Base-by-base conservation (phyloP, 2,113 vertebrate species). In the Eupsittula cactorum region DNA sequence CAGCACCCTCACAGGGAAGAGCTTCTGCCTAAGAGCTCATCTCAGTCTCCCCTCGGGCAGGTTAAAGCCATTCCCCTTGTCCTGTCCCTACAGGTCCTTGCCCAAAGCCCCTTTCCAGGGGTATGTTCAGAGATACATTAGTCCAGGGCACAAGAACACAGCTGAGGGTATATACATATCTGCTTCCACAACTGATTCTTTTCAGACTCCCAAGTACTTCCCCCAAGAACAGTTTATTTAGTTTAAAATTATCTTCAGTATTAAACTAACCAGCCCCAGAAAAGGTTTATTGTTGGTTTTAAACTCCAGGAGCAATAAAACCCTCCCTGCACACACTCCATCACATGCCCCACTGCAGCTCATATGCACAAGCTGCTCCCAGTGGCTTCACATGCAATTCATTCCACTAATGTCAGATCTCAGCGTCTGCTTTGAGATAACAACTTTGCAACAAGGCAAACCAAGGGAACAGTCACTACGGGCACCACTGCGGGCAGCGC, bases 111-210 rank as follows among this genome's bases (percentile, higher is more conserved):
- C 31, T 21, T 19, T 21, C 55, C 55, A 57, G 55, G 55, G 31
- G 21, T n/a, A 80, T 0, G 0, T 17, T 14, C 15, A 11, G 15
- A 7, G 6, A 14, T 14, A 33, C 1, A 1, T 74, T 21, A 80
- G 42, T 35, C 12, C 85, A n/a, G 37, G 74, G 49, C 9, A 59
- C 25, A 15, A 28, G 76, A 92, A 64, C 3, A 4, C 41, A 64
- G 68, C 75, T 69, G 47, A 90, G 50, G 55, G 9, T 16, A 31
- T 14, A 13, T 7, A 33, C 31, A 4, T 25, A 77, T 31, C 50
- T 92, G 28, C n/a, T 53, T 50, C 49, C 41, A 75, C 21, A 84
- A n/a, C 14, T 33, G 47, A 76, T 62, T 46, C 44, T 76, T 90
- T 89, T 53, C 80, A 86, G 44, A 16, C 7, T 42, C 47, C 31